Conservation (phyloP, 2,113 vertebrate species). For the Bungarus multicinctus region DNA sequence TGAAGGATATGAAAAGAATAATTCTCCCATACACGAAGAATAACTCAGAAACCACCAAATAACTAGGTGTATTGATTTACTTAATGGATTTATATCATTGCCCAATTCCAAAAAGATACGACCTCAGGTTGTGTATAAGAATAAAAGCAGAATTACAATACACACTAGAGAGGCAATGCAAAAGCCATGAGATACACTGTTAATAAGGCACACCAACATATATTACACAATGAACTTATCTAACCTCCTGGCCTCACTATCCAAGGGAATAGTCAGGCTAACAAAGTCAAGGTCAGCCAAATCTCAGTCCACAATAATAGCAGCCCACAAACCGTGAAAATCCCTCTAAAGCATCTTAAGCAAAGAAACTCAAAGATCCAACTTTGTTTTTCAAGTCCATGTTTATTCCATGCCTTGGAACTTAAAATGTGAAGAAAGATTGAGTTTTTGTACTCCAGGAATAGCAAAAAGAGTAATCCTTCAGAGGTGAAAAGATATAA, state of each 20-base stretch:
- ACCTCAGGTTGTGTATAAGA: neutral
- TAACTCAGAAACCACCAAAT: neutral
- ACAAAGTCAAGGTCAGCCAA: neutral
- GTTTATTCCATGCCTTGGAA: neutral
- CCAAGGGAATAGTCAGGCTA: neutral
- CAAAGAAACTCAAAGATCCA: neutral
- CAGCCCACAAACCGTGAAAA: neutral
- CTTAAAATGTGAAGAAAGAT: neutral
- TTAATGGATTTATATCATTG: neutral
- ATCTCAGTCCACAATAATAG: neutral
- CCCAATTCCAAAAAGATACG: neutral
- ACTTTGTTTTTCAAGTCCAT: neutral
- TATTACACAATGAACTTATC: neutral
- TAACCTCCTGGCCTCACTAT: neutral
- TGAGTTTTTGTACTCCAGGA: neutral
- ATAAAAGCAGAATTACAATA: neutral
- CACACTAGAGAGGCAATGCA: neutral
- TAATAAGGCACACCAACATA: neutral
- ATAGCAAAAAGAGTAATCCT: neutral
- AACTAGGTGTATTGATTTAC: neutral
- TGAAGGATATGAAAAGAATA: neutral
- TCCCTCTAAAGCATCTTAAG: neutral
- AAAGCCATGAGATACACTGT: neutral
- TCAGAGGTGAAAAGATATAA: neutral
- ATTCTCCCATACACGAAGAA: neutral